Conservation (phyloP, 1,140 invertebrate species). For the Parasteatoda tepidariorum region DNA sequence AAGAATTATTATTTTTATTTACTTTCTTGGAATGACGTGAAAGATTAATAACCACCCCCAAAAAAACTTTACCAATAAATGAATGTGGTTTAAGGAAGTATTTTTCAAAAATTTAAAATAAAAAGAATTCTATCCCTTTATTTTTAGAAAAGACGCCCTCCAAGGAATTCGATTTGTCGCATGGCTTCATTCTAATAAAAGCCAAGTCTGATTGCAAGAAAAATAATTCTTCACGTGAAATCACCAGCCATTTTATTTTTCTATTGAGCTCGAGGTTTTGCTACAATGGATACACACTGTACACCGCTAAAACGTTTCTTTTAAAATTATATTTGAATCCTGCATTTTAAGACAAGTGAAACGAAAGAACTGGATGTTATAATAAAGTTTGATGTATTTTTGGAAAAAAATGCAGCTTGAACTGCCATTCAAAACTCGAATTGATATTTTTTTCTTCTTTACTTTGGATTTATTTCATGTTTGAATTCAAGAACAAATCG, state of each 20-base stretch:
- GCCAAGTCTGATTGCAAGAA: constrained; percentile 33
- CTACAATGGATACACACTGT: background rate
- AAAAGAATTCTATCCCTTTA: too few relatives aligned
- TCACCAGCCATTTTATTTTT: constrained; percentile 35
- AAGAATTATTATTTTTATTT: too few relatives aligned
- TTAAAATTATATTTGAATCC: background rate
- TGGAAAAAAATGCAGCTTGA: too few relatives aligned
- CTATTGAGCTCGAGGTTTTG: background rate
- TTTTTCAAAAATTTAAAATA: too few relatives aligned
- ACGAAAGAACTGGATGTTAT: background rate
- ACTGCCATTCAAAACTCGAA: too few relatives aligned
- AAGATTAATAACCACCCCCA: too few relatives aligned
- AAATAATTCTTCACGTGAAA: constrained; percentile 24
- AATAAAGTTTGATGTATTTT: background rate
- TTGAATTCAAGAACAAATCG: too few relatives aligned
- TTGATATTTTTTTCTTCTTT: too few relatives aligned
- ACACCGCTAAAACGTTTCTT: background rate
- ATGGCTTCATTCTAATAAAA: constrained; percentile 51
- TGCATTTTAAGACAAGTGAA: background rate
- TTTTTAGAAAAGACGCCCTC: too few relatives aligned
- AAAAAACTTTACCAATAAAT: too few relatives aligned
- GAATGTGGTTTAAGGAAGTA: too few relatives aligned
- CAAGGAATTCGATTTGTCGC: constrained; percentile 56
- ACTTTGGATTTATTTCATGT: background rate
- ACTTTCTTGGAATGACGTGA: too few relatives aligned